These are phyloP conservation scores for Pseudotriccus pelzelni DNA, from an alignment of 2,797 vertebrate genomes.

Conservation along the genomic window DNA sequence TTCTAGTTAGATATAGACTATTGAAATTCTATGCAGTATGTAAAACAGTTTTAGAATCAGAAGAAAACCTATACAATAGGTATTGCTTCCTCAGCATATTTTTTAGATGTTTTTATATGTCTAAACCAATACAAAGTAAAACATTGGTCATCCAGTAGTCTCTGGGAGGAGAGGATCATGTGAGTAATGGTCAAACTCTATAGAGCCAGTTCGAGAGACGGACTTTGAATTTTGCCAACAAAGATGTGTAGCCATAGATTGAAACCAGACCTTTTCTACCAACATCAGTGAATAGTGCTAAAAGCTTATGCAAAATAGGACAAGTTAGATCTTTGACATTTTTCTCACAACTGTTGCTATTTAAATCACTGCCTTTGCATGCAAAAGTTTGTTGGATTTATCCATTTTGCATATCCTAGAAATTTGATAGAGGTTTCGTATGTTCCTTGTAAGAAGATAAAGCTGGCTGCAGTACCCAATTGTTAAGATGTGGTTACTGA, in stretches of 20 bases:
- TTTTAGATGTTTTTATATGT: not conserved
- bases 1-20: not conserved
- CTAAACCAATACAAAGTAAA: not conserved
- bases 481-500: not conserved
- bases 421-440: not conserved
- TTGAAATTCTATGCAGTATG: not conserved
- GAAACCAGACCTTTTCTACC: not conserved
- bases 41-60: not conserved
- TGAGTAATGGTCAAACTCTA: not conserved
- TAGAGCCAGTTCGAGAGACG: not conserved
- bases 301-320: not conserved
- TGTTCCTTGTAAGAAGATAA: not conserved
- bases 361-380: not conserved
- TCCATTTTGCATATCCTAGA: not conserved
- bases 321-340: not conserved
- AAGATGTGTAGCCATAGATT: not conserved
- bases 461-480: not conserved
- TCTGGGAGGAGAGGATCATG: not conserved
- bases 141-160: not conserved
- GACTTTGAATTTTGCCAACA: not conserved
- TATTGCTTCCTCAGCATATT: not conserved
- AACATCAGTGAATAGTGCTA: not conserved
- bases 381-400: not conserved
- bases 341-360: conserved; percentile 16
- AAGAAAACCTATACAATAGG: not conserved